Conservation (phyloP, 64 coral and sea anemone genomes). For the Platygyra sinensis region DNA sequence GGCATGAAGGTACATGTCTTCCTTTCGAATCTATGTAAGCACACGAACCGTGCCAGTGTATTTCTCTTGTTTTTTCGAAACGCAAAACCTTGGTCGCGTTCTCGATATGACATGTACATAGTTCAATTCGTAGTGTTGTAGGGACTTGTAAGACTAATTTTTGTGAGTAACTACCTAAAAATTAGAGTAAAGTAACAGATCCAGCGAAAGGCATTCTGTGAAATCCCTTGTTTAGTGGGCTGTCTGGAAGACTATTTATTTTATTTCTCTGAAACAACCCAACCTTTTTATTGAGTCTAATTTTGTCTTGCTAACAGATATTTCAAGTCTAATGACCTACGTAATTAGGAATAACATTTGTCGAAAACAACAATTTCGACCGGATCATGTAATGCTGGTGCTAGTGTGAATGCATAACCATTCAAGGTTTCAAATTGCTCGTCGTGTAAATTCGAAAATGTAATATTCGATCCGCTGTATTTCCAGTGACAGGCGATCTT, state of each 20-base stretch:
- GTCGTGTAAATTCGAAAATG: not conserved
- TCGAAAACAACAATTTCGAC: slow-evolving; percentile 23
- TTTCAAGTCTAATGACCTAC: slow-evolving; percentile 42
- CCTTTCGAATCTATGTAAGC: not conserved
- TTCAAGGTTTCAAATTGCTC: not conserved
- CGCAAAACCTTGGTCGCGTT: not conserved
- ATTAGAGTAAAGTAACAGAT: not conserved
- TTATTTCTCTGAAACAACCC: not conserved
- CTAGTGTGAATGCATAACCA: not conserved
- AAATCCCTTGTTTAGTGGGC: too few relatives aligned
- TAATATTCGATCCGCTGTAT: too few relatives aligned
- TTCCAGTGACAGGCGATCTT: too few relatives aligned
- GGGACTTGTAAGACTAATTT: not conserved
- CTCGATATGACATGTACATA: too few relatives aligned
- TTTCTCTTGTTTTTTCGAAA: not conserved
- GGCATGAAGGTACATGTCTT: not conserved
- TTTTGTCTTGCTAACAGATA: not conserved
- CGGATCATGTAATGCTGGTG: slow-evolving; percentile 39
- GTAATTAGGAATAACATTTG: slow-evolving; percentile 36
- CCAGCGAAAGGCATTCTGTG: not conserved
- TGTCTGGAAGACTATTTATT: not conserved
- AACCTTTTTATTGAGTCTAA: not conserved
- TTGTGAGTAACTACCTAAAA: not conserved
- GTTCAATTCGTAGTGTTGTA: not conserved
- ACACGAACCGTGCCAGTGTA: not conserved